Percentiles rank a stretch among this genome's conserved stretches.
These are phyloP conservation scores for Brenthis hecate DNA, from an alignment of 2,888 invertebrate genomes.

Conservation along the genomic window DNA sequence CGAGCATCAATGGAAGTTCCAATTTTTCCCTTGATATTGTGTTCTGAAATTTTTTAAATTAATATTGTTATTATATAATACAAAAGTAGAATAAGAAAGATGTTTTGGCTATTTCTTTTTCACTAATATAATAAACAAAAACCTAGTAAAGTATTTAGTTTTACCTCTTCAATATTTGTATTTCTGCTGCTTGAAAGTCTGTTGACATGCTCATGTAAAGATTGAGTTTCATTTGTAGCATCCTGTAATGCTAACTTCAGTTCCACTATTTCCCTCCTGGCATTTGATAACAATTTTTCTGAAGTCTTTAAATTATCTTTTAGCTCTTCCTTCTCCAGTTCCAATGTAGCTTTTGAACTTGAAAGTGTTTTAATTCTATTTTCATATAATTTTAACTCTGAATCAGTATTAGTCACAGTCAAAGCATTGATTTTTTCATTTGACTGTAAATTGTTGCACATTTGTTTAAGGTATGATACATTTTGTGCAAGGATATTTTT, in stretches of 20 bases:
- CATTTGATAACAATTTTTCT: slow-evolving; percentile 85
- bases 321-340: slow-evolving; percentile 84
- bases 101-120: too few species aligned
- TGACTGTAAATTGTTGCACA: slow-evolving; percentile 67
- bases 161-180: slow-evolving; percentile 62
- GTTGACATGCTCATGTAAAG: slow-evolving; percentile 78
- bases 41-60: slow-evolving; percentile 52
- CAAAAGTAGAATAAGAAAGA: too few species aligned
- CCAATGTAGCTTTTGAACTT: slow-evolving; percentile 83
- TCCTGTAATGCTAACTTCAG: slow-evolving; percentile 84
- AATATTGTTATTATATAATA: too few species aligned
- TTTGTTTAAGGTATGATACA: slow-evolving; percentile 68
- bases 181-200: slow-evolving; percentile 56
- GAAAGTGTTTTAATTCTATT: slow-evolving; percentile 74
- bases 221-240: slow-evolving; percentile 83
- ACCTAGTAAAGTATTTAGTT: too few species aligned
- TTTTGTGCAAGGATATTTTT: slow-evolving; percentile 71
- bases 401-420: slow-evolving; percentile 60
- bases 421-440: slow-evolving; percentile 53
- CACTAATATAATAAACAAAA: too few species aligned
- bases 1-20: slow-evolving; percentile 64
- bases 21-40: slow-evolving; percentile 58
- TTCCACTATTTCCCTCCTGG: slow-evolving; percentile 85
- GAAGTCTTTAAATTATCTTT: slow-evolving; percentile 81
- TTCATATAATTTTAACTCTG: slow-evolving; percentile 74